Percentiles rank a stretch among this genome's conserved stretches.
Conservation (phyloP, 2,113 vertebrate species). For the Perca flavescens region DNA sequence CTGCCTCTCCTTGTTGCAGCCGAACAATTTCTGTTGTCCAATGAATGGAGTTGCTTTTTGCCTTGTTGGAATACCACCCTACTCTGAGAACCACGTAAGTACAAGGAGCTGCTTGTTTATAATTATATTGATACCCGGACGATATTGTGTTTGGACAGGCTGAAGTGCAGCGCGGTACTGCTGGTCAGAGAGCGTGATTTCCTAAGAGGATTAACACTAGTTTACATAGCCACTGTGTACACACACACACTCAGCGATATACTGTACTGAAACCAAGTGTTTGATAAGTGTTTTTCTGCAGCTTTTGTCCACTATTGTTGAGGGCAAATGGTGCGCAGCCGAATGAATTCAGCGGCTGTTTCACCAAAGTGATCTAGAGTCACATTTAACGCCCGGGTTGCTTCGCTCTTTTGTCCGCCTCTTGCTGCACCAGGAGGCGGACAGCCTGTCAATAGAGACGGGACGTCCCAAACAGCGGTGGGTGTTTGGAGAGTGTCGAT, state of each 20-base stretch:
- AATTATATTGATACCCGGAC: background rate
- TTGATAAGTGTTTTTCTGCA: conserved; percentile 14
- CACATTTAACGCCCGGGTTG: conserved; percentile 9
- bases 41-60: conserved; percentile 99
- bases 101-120: background rate
- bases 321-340: conserved; percentile 1
- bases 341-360: background rate
- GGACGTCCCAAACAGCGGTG: conserved; percentile 70
- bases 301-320: conserved; percentile 17
- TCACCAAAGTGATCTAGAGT: conserved; percentile 6
- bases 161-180: conserved; percentile 27
- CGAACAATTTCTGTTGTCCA: conserved; percentile 81
- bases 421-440: conserved; percentile 28
- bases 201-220: conserved; percentile 81
- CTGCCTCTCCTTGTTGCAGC: conserved; percentile 65
- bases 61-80: conserved; percentile 97
- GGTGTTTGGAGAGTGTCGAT: background rate
- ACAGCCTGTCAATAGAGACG: conserved; percentile 29
- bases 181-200: conserved; percentile 81
- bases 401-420: conserved; percentile 60
- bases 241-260: conserved; percentile 44
- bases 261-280: conserved; percentile 38
- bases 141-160: conserved; percentile 27
- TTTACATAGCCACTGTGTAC: conserved; percentile 69
- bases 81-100: conserved; percentile 87